Evolutionary conservation across 2,888 invertebrate species (phyloP), one percentile per base, ranked within the genome.

Genomic region (Toxonevra muliebris): DNA sequence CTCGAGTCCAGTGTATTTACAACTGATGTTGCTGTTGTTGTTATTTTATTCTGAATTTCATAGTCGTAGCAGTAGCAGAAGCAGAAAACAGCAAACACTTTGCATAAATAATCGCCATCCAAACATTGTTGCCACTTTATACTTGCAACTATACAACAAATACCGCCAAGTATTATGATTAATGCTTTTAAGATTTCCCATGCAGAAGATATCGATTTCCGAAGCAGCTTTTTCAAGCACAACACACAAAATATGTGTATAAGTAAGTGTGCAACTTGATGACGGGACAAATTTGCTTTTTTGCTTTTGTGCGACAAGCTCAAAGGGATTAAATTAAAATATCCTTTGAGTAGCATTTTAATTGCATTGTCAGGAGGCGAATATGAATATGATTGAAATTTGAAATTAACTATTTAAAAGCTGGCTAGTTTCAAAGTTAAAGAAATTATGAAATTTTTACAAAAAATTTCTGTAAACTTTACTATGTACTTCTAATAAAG

Each of bases 241-340:
- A 4, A 30, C 7, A 30, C 7, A 30, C 30, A 4, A 30, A 4
- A 7, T 30, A 30, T 30, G 30, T 30, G 7, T 30, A n/a, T n/a
- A n/a, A n/a, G n/a, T n/a, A n/a, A n/a, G 30, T 30, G 7, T 30
- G 2, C 30, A 30, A n/a, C 30, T 30, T 30, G 30, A 30, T 30
- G 30, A 30, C 30, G 30, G 30, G 30, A 30, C 7, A 30, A 30
- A 4, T 30, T 30, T 30, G 30, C 30, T 30, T 30, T 30, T 30
- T 30, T n/a, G 48, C 48, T n/a, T 45, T 45, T 7, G 76, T 76
- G 77, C 79, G 80, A 77, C 77, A 76, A 74, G 79, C 79, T 78
- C 79, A 79, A 79, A 79, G 78, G 76, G 78, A 78, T 79, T 79
- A 78, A 78, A 78, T 78, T 78, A 78, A 78, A 79, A 77, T 79